Evolutionary conservation across 2,113 vertebrate genomes (phyloP).

Genomic region (Paramormyrops kingsleyae): DNA sequence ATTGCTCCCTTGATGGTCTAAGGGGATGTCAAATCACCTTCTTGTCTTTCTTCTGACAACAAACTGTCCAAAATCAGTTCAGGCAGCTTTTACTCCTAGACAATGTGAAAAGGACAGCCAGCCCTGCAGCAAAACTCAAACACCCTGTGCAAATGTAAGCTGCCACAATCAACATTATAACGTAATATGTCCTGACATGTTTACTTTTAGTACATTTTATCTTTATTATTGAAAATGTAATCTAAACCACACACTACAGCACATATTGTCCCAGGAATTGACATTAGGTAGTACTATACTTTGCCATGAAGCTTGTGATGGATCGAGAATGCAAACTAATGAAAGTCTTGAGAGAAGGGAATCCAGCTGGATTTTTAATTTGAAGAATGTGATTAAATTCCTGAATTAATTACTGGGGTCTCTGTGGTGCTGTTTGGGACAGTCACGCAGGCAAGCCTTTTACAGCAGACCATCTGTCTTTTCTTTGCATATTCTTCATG

Average conservation of each 20-base stretch:
- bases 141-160: neutral
- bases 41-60: neutral
- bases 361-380: constrained; percentile 74
- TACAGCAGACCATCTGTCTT: constrained; percentile 69
- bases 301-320: neutral
- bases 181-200: neutral
- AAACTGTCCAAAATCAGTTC: neutral
- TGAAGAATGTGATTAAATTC: constrained; percentile 74
- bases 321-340: neutral
- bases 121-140: neutral
- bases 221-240: neutral
- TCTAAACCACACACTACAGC: neutral
- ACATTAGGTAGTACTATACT: neutral
- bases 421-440: constrained; percentile 66
- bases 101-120: constrained; percentile 3
- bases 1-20: neutral
- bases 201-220: neutral
- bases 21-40: neutral
- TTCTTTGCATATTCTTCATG: constrained; percentile 56
- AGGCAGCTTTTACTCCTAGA: neutral
- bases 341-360: constrained; percentile 29
- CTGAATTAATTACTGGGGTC: constrained; percentile 70
- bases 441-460: constrained; percentile 65
- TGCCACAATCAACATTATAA: neutral
- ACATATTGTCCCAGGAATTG: neutral